Evolutionary conservation across 2,888 invertebrate species (phyloP).

Genomic region (Eilema caniola): DNA sequence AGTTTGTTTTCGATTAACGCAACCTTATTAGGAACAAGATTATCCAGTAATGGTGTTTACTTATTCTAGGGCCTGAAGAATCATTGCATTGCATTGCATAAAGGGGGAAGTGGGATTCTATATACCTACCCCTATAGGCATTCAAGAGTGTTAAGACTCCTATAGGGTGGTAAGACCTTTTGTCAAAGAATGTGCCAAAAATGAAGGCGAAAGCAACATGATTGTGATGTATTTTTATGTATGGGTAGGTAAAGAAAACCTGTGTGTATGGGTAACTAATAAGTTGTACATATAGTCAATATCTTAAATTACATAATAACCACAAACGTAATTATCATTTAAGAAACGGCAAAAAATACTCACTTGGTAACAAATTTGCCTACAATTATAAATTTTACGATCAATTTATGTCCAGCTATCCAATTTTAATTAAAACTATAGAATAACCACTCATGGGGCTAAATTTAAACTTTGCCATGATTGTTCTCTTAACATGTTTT

Average conservation of each 20-base stretch:
- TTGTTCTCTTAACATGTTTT: conserved; percentile 39
- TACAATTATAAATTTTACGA: conserved; percentile 49
- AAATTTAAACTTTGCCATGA: conserved; percentile 31
- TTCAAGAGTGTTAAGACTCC: too few species aligned
- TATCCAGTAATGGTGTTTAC: neutral
- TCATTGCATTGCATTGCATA: too few species aligned
- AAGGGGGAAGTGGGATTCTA: neutral
- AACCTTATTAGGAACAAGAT: neutral
- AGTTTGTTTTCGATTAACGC: neutral
- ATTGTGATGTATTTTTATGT: neutral
- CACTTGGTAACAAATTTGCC: conserved; percentile 25
- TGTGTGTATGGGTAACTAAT: neutral
- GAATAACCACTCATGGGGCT: conserved; percentile 12
- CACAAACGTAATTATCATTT: conserved; percentile 17
- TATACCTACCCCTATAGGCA: neutral
- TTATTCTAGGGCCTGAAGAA: too few species aligned
- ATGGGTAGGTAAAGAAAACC: neutral
- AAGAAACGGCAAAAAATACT: conserved; percentile 22
- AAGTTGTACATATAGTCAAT: conserved; percentile 1
- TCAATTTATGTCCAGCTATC: conserved; percentile 39
- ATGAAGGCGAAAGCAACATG: neutral
- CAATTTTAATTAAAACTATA: conserved; percentile 39
- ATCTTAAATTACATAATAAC: neutral
- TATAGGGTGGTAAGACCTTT: too few species aligned
- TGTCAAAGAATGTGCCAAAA: neutral